Conservation (phyloP, 2,113 vertebrate species). For the Cheilinus undulatus region DNA sequence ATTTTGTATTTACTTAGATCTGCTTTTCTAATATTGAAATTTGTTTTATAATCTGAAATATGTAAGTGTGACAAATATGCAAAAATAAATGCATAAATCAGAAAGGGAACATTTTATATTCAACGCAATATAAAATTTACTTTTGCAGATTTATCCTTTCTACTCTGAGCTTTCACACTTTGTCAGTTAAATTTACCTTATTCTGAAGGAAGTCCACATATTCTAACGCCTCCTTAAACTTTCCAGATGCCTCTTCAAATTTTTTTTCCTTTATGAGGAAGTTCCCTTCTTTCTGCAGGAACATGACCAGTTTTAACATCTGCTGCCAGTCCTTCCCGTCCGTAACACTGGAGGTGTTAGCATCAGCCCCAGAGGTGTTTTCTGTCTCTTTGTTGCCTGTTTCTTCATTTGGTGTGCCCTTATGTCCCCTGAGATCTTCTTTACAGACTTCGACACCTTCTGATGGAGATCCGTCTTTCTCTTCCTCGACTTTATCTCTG, state of each 20-base stretch:
- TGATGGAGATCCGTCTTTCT: background rate
- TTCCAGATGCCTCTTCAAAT: slow-evolving; percentile 80
- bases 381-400: slow-evolving; percentile 23
- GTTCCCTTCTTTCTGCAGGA: slow-evolving; percentile 88
- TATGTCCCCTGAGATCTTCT: slow-evolving; percentile 17
- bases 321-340: slow-evolving; percentile 86
- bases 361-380: background rate
- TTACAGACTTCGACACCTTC: background rate
- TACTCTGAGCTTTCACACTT: background rate
- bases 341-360: background rate
- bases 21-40: too few species aligned
- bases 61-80: too few species aligned
- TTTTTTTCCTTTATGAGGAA: slow-evolving; percentile 82
- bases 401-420: slow-evolving; percentile 20
- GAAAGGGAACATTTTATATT: background rate
- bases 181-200: slow-evolving; percentile 73
- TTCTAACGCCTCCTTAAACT: slow-evolving; percentile 87
- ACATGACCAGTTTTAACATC: slow-evolving; percentile 85
- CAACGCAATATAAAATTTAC: too few species aligned
- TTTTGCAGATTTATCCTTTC: too few species aligned
- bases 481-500: background rate
- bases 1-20: too few species aligned
- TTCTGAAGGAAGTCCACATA: slow-evolving; percentile 87
- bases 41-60: too few species aligned
- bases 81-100: too few species aligned